Conservation (phyloP, 1,140 invertebrate genomes). For the Zaprionus kolodkinae region DNA sequence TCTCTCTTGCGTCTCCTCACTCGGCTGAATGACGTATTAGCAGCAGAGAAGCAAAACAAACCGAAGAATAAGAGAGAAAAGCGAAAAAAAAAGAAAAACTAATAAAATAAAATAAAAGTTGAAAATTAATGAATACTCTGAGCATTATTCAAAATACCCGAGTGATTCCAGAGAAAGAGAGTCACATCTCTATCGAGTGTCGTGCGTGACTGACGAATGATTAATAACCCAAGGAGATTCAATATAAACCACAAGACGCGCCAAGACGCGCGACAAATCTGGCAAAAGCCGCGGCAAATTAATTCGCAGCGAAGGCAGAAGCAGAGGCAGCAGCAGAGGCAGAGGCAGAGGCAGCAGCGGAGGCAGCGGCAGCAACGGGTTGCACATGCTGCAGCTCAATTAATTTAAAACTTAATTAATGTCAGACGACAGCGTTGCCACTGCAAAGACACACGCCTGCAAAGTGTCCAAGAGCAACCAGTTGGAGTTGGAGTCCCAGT, state of each 20-base stretch:
- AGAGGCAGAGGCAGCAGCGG: not conserved
- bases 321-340: not conserved
- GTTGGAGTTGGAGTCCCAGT: not conserved
- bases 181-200: not conserved
- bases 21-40: conserved; percentile 34
- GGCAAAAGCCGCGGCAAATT: conserved; percentile 44
- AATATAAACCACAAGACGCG: not conserved
- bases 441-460: conserved; percentile 18
- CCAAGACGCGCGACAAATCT: conserved; percentile 18
- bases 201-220: conserved; percentile 7
- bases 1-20: conserved; percentile 45
- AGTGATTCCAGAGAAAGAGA: not conserved
- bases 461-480: conserved; percentile 43
- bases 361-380: not conserved
- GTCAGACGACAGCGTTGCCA: conserved; percentile 39
- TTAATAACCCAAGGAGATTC: conserved; percentile 12
- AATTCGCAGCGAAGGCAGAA: too few species aligned
- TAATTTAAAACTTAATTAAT: conserved; percentile 80
- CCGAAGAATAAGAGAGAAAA: not conserved
- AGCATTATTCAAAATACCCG: not conserved
- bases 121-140: not conserved
- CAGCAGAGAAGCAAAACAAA: conserved; percentile 23
- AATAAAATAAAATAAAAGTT: not conserved
- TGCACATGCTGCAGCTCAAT: conserved; percentile 41
- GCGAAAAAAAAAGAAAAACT: not conserved